Evolutionary conservation across 2,113 vertebrate genomes (phyloP).

Genomic region (Cottus gobio): DNA sequence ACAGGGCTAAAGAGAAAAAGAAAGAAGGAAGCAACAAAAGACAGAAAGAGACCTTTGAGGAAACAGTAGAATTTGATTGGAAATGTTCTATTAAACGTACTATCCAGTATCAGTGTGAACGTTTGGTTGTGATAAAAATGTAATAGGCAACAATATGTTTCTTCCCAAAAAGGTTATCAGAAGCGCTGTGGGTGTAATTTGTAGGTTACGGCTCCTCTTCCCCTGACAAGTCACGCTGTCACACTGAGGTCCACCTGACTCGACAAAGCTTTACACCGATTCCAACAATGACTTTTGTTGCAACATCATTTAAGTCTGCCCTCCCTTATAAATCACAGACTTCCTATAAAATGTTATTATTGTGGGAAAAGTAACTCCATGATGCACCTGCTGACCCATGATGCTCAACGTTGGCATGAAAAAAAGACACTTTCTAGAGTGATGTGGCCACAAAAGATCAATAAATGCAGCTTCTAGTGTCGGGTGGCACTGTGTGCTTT

Average conservation of each 20-base stretch:
- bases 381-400: too few relatives aligned
- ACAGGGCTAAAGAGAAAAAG: conserved; percentile 4
- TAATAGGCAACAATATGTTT: neutral
- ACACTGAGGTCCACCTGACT: neutral
- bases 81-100: neutral
- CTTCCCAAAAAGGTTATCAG: neutral
- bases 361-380: neutral
- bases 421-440: neutral
- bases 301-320: neutral
- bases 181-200: neutral
- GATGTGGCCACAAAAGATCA: neutral
- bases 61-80: conserved; percentile 6
- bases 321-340: neutral
- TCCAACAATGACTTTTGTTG: neutral
- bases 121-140: neutral
- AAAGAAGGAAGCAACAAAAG: neutral
- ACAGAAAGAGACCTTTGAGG: conserved; percentile 18
- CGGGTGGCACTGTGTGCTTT: neutral
- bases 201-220: neutral
- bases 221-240: neutral
- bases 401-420: neutral
- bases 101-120: neutral
- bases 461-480: neutral
- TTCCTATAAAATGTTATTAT: neutral
- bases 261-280: neutral